Conservation (phyloP, 35 echinoderm and acorn worm species). For the Anneissia japonica region DNA sequence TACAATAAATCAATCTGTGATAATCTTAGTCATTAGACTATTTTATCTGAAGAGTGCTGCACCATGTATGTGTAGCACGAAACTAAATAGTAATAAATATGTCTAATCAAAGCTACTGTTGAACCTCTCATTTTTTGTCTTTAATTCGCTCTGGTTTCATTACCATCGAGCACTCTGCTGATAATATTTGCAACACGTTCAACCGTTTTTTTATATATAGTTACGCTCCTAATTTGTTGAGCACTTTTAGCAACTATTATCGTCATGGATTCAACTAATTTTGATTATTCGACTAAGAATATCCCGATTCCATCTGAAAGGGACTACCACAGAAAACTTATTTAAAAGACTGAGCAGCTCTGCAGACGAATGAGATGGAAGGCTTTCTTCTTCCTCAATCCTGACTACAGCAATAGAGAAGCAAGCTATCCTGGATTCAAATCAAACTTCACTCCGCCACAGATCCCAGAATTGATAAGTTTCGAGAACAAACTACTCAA, state of each 20-base stretch:
- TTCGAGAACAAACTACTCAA: conserved; percentile 21
- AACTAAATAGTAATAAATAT: no score
- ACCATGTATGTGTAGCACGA: no score
- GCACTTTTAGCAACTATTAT: conserved; percentile 24
- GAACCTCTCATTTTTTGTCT: no score
- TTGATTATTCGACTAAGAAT: conserved; percentile 23
- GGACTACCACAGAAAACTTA: conserved; percentile 2
- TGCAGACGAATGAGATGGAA: conserved; percentile 22
- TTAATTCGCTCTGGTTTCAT: no score
- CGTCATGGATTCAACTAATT: conserved; percentile 18
- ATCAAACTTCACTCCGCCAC: conserved; percentile 5
- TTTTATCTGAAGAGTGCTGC: no score
- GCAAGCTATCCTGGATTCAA: no score
- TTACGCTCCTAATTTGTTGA: background rate
- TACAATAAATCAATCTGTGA: no score
- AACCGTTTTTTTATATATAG: background rate
- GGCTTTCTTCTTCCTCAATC: conserved; percentile 29
- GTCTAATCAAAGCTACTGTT: no score
- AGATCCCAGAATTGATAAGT: background rate
- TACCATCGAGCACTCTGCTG: no score
- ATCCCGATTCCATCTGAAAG: conserved; percentile 16
- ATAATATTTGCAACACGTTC: no score
- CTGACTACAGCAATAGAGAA: no score
- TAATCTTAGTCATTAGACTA: no score
- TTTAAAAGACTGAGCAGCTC: conserved; percentile 11